These are phyloP conservation scores for Gymnothorax reevesii DNA, from an alignment of 2,797 vertebrate genomes.

Conservation along the genomic window DNA sequence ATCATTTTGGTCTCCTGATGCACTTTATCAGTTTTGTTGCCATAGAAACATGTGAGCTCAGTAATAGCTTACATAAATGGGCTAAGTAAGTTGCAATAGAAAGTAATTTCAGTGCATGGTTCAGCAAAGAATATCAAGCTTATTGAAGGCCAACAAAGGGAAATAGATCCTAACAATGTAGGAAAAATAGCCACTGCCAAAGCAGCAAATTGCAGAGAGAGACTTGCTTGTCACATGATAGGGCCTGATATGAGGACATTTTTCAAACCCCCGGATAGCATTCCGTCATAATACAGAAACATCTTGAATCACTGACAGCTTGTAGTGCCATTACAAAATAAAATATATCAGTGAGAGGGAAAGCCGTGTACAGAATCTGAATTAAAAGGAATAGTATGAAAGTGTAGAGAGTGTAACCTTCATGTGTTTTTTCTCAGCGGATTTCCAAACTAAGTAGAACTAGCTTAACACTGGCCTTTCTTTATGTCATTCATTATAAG, in stretches of 20 bases:
- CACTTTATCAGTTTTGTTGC: constrained; percentile 84
- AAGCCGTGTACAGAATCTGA: constrained; percentile 50
- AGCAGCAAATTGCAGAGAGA: constrained; percentile 61
- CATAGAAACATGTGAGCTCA: constrained; percentile 76
- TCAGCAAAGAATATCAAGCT: constrained; percentile 69
- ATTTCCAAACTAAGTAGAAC: not conserved
- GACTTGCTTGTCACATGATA: constrained; percentile 51
- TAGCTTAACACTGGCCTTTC: not conserved
- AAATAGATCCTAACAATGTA: constrained; percentile 58
- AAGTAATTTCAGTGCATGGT: constrained; percentile 69
- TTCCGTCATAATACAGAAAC: constrained; percentile 69
- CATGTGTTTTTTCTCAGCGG: not conserved
- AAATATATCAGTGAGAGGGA: constrained; percentile 48
- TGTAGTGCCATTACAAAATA: constrained; percentile 48
- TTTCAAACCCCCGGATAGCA: constrained; percentile 69
- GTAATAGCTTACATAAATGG: constrained; percentile 83
- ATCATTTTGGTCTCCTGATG: constrained; percentile 84
- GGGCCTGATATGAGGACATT: constrained; percentile 57
- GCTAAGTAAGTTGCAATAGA: constrained; percentile 82
- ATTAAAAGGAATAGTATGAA: constrained; percentile 53
- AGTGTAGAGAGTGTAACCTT: not conserved
- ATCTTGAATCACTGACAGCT: constrained; percentile 63
- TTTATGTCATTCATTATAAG: not conserved
- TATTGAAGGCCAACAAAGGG: constrained; percentile 70
- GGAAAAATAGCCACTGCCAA: constrained; percentile 56